These are phyloP conservation scores for Egretta garzetta DNA, from an alignment of 2,113 vertebrate genomes.

Conservation along the genomic window DNA sequence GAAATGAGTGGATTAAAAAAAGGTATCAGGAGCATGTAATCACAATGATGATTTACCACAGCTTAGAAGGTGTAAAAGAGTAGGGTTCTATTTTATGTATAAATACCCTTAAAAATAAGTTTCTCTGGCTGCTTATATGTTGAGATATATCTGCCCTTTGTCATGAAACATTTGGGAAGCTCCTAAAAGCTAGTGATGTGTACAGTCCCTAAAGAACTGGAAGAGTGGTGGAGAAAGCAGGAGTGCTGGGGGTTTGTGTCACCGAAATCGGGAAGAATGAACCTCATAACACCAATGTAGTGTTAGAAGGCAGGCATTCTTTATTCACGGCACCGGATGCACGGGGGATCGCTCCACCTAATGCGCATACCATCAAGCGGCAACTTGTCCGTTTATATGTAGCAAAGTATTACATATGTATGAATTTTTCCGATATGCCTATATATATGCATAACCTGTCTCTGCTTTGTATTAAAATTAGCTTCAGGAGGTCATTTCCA, in stretches of 20 bases:
- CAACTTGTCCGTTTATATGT: too few relatives aligned
- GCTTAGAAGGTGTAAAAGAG: background rate
- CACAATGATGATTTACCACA: background rate
- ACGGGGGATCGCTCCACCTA: too few relatives aligned
- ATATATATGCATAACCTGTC: too few relatives aligned
- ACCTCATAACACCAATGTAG: too few relatives aligned
- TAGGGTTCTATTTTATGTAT: background rate
- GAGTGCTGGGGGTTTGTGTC: background rate
- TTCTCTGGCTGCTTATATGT: background rate
- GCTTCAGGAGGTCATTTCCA: too few relatives aligned
- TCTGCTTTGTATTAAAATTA: too few relatives aligned
- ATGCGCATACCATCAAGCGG: too few relatives aligned
- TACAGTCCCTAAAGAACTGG: background rate
- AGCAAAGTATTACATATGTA: too few relatives aligned
- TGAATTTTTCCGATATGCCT: too few relatives aligned
- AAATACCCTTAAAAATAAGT: background rate
- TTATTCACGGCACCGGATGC: too few relatives aligned
- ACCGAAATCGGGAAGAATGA: too few relatives aligned
- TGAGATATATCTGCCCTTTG: background rate
- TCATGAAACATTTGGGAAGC: background rate
- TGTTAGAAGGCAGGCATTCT: too few relatives aligned
- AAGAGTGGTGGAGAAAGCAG: background rate
- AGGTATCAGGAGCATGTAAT: background rate
- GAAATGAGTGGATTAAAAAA: background rate
- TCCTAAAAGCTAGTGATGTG: background rate